A percentile compares a stretch with the other conserved stretches of the same genome.
phyloP scores from a whole-genome alignment of 2,113 vertebrate genomes.

The Microtus ochrogaster region DNA sequence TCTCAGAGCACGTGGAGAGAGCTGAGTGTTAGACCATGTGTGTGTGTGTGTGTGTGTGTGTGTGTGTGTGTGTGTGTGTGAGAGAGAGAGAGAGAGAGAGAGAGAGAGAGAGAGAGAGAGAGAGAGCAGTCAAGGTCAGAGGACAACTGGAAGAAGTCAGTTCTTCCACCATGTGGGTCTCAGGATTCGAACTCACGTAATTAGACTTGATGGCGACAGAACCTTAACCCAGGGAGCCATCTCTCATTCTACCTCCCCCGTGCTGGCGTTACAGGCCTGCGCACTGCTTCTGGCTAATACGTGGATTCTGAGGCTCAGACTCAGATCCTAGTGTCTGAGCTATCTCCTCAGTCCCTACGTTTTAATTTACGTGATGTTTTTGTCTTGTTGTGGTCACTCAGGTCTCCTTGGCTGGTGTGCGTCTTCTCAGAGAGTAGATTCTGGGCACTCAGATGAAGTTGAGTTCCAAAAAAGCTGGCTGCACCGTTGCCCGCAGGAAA shows the following conservation, averaged over 20 bases:
- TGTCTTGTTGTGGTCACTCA: neutral
- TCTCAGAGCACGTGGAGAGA: neutral
- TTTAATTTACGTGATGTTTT: neutral
- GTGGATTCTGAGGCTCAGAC: too few species aligned
- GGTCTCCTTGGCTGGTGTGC: neutral
- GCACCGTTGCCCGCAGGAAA: slow-evolving; percentile 15
- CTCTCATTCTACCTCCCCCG: neutral
- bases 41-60: neutral
- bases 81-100: too few species aligned
- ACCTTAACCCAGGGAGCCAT: neutral
- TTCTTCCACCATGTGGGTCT: neutral
- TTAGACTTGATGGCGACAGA: neutral
- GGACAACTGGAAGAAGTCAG: neutral
- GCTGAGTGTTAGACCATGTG: neutral
- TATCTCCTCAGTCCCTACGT: neutral
- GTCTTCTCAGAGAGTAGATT: slow-evolving; percentile 4
- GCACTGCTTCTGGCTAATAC: neutral
- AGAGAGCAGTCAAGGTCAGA: neutral
- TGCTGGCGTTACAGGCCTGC: neutral
- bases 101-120: neutral
- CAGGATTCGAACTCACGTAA: neutral
- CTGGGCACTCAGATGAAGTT: neutral
- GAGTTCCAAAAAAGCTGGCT: slow-evolving; percentile 13
- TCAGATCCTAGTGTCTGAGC: neutral
- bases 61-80: neutral